phyloP scores from a whole-genome alignment of 2,113 vertebrate species.

The Heloderma charlesbogerti region DNA sequence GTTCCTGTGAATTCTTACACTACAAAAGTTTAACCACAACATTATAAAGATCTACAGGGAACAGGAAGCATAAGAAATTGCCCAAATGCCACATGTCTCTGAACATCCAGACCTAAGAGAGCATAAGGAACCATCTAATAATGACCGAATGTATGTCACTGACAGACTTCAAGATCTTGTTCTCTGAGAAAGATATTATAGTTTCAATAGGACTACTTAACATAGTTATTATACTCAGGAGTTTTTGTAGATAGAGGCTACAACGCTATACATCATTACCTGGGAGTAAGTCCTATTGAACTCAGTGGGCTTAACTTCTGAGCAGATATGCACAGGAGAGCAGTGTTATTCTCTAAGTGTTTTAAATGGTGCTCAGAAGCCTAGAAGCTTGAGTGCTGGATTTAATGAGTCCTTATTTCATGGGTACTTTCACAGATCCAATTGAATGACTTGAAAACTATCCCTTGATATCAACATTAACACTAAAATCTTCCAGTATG shows the following conservation, averaged over 20 bases:
- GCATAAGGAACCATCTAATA: neutral
- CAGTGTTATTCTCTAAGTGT: neutral
- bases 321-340: neutral
- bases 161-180: neutral
- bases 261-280: neutral
- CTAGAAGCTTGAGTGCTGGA: constrained; percentile 33
- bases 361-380: constrained; percentile 26
- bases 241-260: neutral
- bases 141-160: neutral
- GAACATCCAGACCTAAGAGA: neutral
- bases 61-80: neutral
- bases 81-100: neutral
- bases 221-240: neutral
- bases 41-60: neutral
- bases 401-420: constrained; percentile 58
- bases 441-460: constrained; percentile 41
- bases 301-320: neutral
- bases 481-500: constrained; percentile 64
- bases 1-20: neutral
- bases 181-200: neutral
- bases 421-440: constrained; percentile 53
- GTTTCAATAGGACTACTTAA: neutral
- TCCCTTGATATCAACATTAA: constrained; percentile 53
- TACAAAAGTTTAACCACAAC: neutral
- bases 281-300: neutral